phyloP scores from a whole-genome alignment of 2,888 invertebrate species.

The Trypoxylon attenuatum region DNA sequence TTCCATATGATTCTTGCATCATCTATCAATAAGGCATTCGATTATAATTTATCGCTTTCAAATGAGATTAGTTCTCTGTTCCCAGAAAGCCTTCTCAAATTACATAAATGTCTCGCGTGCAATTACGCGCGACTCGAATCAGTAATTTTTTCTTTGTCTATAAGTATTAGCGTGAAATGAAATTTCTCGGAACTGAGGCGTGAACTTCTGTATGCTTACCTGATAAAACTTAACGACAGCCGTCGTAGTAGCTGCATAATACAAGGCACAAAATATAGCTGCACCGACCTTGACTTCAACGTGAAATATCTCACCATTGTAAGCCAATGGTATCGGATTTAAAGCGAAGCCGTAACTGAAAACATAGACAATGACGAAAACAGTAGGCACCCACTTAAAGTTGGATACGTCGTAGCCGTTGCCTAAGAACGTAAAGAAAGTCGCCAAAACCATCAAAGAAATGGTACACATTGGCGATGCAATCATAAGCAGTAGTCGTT shows the following conservation, averaged over 20 bases:
- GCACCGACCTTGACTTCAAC: conserved; percentile 70
- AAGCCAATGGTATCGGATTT: conserved; percentile 70
- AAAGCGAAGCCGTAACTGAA: conserved; percentile 67
- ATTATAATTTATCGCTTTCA: no score
- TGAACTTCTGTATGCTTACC: conserved; percentile 60
- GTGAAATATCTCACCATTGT: conserved; percentile 70
- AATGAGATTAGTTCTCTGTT: no score
- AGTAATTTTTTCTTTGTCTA: no score
- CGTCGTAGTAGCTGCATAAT: conserved; percentile 65
- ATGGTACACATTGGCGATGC: conserved; percentile 60
- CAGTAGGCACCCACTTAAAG: conserved; percentile 66
- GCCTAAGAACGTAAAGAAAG: conserved; percentile 62
- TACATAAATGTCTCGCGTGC: no score
- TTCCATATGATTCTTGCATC: conserved; percentile 62
- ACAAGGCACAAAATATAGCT: conserved; percentile 66
- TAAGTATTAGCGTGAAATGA: no score
- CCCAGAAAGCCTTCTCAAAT: no score
- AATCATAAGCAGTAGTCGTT: conserved; percentile 63
- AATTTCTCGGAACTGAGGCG: no score
- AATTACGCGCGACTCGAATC: no score
- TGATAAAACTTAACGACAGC: conserved; percentile 68
- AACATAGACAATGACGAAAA: conserved; percentile 66
- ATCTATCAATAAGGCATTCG: conserved; percentile 52
- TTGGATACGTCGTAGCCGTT: conserved; percentile 57
- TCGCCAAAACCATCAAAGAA: conserved; percentile 59